Evolutionary conservation across 2,113 vertebrate genomes (phyloP).

Genomic region (Lepus americanus): DNA sequence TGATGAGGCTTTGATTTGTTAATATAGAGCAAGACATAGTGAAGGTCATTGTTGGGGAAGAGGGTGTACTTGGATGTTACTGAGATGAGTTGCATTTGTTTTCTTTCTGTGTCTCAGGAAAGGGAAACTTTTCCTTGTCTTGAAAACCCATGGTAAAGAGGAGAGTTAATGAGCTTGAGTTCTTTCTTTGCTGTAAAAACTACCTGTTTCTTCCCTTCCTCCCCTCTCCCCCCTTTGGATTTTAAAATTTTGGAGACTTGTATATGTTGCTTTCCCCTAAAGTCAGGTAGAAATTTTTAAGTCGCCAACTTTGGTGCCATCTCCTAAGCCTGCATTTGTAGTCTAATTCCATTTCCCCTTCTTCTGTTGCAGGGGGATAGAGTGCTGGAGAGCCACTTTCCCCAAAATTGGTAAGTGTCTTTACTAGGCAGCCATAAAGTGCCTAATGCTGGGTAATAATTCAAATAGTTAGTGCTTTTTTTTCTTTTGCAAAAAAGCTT

Average conservation of each 20-base stretch:
- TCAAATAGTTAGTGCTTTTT: constrained; percentile 51
- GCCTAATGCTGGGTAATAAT: constrained; percentile 68
- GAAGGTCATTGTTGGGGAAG: background rate
- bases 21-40: constrained; percentile 1
- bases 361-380: constrained; percentile 84
- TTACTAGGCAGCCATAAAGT: constrained; percentile 52
- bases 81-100: constrained; percentile 2
- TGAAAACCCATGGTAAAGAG: constrained; percentile 25
- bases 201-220: constrained; percentile 23
- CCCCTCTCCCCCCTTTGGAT: background rate
- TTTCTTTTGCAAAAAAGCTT: constrained; percentile 3
- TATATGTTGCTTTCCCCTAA: constrained; percentile 57
- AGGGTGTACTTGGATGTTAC: constrained; percentile 10
- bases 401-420: constrained; percentile 83
- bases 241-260: constrained; percentile 62
- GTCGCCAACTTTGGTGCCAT: constrained; percentile 55
- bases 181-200: constrained; percentile 67
- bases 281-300: constrained; percentile 35
- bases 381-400: constrained; percentile 84
- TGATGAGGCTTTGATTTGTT: constrained; percentile 19
- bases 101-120: constrained; percentile 42
- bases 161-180: constrained; percentile 55
- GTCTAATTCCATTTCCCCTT: constrained; percentile 68
- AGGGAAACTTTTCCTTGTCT: constrained; percentile 57
- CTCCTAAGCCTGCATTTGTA: constrained; percentile 70